A percentile compares a stretch with the other conserved stretches of the same genome.
phyloP scores from a whole-genome alignment of 2,113 vertebrate species.

The Sinosuthora webbiana region DNA sequence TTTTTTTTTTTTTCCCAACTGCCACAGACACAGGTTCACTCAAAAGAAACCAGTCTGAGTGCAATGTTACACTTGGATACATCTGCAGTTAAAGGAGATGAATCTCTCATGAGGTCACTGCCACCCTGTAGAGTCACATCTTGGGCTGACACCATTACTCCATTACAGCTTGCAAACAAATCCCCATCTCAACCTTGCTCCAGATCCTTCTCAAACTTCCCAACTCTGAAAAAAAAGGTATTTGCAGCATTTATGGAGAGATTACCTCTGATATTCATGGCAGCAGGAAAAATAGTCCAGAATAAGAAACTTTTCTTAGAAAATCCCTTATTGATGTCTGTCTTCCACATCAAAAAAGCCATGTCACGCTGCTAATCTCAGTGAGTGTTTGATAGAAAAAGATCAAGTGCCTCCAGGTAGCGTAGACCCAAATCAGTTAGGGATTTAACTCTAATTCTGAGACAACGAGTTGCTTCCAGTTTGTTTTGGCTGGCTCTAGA shows the following conservation, averaged over 20 bases:
- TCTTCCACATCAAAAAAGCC: neutral
- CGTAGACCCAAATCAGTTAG: neutral
- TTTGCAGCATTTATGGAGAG: neutral
- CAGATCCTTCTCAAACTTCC: neutral
- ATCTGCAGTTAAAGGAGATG: neutral
- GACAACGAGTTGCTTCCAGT: neutral
- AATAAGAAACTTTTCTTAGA: neutral
- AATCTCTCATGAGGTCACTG: neutral
- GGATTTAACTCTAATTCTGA: slow-evolving; percentile 6
- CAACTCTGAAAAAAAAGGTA: neutral
- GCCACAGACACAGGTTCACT: neutral
- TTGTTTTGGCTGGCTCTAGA: neutral
- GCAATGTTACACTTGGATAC: neutral
- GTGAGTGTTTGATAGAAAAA: neutral
- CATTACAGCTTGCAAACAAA: neutral
- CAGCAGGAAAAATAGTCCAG: neutral
- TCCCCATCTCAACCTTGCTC: neutral
- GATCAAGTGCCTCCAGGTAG: neutral
- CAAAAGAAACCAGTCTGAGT: neutral
- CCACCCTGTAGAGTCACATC: neutral
- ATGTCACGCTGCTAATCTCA: neutral
- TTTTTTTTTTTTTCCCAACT: neutral
- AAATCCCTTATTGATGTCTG: neutral
- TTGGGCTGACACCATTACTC: neutral
- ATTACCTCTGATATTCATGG: neutral